Conservation (phyloP, 1,140 invertebrate species). For the Eufriesea mexicana region DNA sequence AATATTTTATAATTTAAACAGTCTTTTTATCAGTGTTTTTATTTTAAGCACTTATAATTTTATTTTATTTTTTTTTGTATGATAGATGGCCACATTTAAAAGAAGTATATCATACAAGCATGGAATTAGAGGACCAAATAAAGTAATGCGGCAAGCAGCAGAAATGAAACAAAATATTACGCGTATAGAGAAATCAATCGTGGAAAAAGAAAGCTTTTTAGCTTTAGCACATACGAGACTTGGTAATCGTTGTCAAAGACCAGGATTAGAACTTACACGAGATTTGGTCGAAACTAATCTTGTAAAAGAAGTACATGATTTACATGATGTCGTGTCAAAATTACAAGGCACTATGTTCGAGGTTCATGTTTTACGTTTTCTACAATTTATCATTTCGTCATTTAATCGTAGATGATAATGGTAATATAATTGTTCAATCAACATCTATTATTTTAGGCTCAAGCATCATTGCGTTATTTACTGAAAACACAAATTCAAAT, state of each 20-base stretch:
- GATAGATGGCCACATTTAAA: slow-evolving; percentile 76
- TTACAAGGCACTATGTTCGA: slow-evolving; percentile 88
- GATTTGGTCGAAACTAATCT: slow-evolving; percentile 89
- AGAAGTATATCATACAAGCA: slow-evolving; percentile 64
- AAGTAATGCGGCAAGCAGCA: slow-evolving; percentile 84
- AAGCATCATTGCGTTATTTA: slow-evolving; percentile 89
- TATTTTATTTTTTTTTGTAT: slow-evolving; percentile 5
- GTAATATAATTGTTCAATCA: neutral
- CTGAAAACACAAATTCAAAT: slow-evolving; percentile 92
- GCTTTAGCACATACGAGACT: slow-evolving; percentile 92
- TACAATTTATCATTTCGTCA: neutral
- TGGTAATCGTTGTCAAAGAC: slow-evolving; percentile 88
- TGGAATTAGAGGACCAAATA: slow-evolving; percentile 46
- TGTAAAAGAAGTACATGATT: slow-evolving; percentile 87
- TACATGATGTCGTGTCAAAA: slow-evolving; percentile 85
- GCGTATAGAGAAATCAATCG: slow-evolving; percentile 89
- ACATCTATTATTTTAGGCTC: slow-evolving; percentile 80
- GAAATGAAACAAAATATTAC: slow-evolving; percentile 91
- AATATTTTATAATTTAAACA: neutral
- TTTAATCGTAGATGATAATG: neutral
- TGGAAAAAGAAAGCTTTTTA: slow-evolving; percentile 91
- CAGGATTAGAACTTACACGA: slow-evolving; percentile 90
- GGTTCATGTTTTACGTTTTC: slow-evolving; percentile 74
- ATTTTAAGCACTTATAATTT: neutral
- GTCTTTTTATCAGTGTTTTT: neutral